Percentiles rank a stretch among this genome's conserved stretches.
These are phyloP conservation scores for Drosophila mettleri DNA, from an alignment of 2,888 invertebrate genomes.

Conservation along the genomic window DNA sequence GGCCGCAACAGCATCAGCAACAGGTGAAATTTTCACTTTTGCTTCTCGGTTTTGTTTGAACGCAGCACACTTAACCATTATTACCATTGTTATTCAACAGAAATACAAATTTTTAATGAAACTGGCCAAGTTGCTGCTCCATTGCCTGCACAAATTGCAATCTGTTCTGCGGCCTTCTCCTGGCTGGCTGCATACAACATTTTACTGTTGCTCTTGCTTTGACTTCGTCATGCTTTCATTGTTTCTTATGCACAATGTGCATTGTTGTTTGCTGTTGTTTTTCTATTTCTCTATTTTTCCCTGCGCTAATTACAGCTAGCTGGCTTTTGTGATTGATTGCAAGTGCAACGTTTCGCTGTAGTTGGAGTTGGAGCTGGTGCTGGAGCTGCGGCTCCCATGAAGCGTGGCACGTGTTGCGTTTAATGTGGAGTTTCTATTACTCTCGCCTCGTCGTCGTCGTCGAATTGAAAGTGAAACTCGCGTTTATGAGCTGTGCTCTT, in stretches of 20 bases:
- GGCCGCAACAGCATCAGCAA: slow-evolving; percentile 48
- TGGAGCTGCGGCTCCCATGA: slow-evolving; percentile 66
- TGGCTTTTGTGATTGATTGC: slow-evolving; percentile 78
- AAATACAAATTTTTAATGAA: slow-evolving; percentile 76
- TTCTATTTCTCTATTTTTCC: slow-evolving; percentile 64
- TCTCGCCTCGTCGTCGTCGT: slow-evolving; percentile 59
- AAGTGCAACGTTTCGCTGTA: slow-evolving; percentile 63
- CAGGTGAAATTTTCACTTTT: slow-evolving; percentile 77
- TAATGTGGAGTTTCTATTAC: slow-evolving; percentile 82
- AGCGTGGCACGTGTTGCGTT: slow-evolving; percentile 80
- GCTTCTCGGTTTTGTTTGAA: slow-evolving; percentile 49
- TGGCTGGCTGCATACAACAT: slow-evolving; percentile 48
- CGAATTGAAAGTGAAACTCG: slow-evolving; percentile 76
- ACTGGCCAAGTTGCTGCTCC: slow-evolving; percentile 79
- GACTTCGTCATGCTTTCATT: slow-evolving; percentile 77
- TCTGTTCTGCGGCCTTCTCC: slow-evolving; percentile 72
- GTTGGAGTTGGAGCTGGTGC: slow-evolving; percentile 34
- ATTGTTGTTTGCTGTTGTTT: slow-evolving; percentile 58
- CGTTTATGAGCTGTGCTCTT: slow-evolving; percentile 63
- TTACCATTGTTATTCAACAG: slow-evolving; percentile 78
- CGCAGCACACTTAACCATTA: slow-evolving; percentile 68
- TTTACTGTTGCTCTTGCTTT: slow-evolving; percentile 42
- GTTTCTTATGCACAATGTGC: slow-evolving; percentile 66
- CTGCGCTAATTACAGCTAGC: slow-evolving; percentile 76
- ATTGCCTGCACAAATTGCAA: slow-evolving; percentile 82